These are phyloP conservation scores for Nomada lathburiana DNA, from an alignment of 2,888 invertebrate species.

Conservation along the genomic window DNA sequence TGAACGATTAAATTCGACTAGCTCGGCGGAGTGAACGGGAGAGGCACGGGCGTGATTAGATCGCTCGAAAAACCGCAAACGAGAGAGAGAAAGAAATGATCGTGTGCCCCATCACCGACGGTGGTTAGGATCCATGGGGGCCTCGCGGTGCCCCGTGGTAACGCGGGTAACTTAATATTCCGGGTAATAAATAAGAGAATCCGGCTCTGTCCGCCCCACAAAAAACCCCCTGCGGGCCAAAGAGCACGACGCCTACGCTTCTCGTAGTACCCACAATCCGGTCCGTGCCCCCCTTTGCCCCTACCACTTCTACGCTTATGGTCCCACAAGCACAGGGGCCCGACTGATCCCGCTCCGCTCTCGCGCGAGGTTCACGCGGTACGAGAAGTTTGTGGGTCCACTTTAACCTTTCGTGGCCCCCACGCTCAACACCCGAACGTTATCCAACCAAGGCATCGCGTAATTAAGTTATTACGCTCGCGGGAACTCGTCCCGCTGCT, in stretches of 20 bases:
- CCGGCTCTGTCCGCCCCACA: conserved; percentile 80
- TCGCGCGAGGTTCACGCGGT: conserved; percentile 13
- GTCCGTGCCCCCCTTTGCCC: conserved; percentile 41
- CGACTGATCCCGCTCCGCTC: not conserved
- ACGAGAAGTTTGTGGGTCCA: conserved; percentile 65
- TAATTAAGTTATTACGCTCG: conserved; percentile 76
- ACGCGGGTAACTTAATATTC: conserved; percentile 82
- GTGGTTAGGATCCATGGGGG: conserved; percentile 73
- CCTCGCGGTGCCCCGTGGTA: conserved; percentile 75
- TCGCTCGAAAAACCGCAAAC: conserved; percentile 18
- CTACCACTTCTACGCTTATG: conserved; percentile 1
- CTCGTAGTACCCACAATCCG: conserved; percentile 69
- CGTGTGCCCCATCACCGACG: conserved; percentile 41
- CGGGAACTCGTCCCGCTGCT: conserved; percentile 56
- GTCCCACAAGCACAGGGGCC: not conserved
- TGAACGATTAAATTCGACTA: conserved; percentile 34
- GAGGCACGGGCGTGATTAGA: conserved; percentile 29
- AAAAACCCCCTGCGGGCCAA: conserved; percentile 77
- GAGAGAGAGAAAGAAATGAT: conserved; percentile 10
- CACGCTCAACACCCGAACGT: conserved; percentile 76
- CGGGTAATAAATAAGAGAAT: conserved; percentile 82
- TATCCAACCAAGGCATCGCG: conserved; percentile 76
- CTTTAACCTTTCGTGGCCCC: conserved; percentile 74
- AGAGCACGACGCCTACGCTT: conserved; percentile 75
- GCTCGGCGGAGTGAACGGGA: not conserved